Evolutionary conservation across 2,888 invertebrate species (phyloP).

Genomic region (Pheosia gnoma): DNA sequence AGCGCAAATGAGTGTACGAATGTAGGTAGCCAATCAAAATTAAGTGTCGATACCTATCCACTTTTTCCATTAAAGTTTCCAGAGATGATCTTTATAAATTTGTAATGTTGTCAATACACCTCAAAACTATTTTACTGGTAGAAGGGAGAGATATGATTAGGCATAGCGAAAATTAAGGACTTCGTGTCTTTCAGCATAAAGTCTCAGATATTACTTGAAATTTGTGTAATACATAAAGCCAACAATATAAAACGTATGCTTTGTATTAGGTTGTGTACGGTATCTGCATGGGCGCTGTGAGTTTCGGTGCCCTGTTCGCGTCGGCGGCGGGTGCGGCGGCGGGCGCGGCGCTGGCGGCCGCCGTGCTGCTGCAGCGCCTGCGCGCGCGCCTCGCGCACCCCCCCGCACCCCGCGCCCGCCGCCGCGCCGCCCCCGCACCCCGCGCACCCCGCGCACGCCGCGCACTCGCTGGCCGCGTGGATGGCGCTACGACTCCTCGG

Average conservation of each 20-base stretch:
- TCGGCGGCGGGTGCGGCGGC: constrained; percentile 94
- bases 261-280: constrained; percentile 90
- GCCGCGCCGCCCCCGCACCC: constrained; percentile 70
- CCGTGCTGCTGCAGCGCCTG: constrained; percentile 91
- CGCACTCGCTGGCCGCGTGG: constrained; percentile 89
- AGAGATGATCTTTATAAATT: too few species aligned
- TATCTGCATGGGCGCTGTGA: constrained; percentile 94
- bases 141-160: too few species aligned
- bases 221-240: too few species aligned
- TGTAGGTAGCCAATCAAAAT: too few species aligned
- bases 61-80: too few species aligned
- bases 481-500: constrained; percentile 88
- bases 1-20: too few species aligned
- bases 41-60: too few species aligned
- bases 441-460: constrained; percentile 78
- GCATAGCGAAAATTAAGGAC: too few species aligned
- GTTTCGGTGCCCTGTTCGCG: constrained; percentile 94
- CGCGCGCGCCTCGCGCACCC: constrained; percentile 88
- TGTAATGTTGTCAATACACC: too few species aligned
- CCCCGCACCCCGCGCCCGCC: constrained; percentile 62
- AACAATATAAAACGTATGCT: not conserved
- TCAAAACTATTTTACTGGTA: too few species aligned
- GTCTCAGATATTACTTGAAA: too few species aligned
- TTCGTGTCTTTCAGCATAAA: too few species aligned
- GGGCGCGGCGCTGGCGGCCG: constrained; percentile 93